Base-by-base conservation (phyloP, 2,797 vertebrate genomes). In the Crenichthys baileyi region DNA sequence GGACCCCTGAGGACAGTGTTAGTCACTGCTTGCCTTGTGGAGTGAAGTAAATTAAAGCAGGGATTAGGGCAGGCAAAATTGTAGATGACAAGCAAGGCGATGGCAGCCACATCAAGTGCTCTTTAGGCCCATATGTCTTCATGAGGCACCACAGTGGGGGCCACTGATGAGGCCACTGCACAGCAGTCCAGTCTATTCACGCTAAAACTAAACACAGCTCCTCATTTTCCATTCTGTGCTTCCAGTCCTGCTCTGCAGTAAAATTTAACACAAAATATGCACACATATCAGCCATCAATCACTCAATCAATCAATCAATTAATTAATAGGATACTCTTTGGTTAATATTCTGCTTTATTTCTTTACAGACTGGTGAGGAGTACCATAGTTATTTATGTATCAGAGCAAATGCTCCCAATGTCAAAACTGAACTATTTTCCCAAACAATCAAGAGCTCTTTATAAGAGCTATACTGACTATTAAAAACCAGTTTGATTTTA, bases 31-130 rank as follows among this genome's bases (percentile, higher is more conserved):
- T 92, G 95, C 95, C 95, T 95, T 95, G 95, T 93, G 95, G 95
- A 95, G 96, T 95, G 95, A 95, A 97, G 97, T 97, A 97, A 98
- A 98, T 98, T 98, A 99, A 98, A 97, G 97, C 95, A 94, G 95
- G 95, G 97, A 97, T 97, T 96, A 97, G 95, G 95, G 94, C 94
- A 90, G 95, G 95, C 91, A 89, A 96, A 97, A 98, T 96, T 95
- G 96, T 94, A 94, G 96, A 95, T 97, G 97, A 98, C 97, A 98
- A 96, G 96, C 95, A 95, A 96, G 96, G 96, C 93, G 92, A 95
- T 95, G 86, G 93, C 92, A 81, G 93, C 94, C 95, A 85, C 94
- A 92, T 96, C 95, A 94, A 91, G 92, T 95, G 95, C 92, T 92
- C 94, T 95, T 93, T 96, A 94, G 95, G 95, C 94, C 97, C 96